phyloP scores from a whole-genome alignment of 2,888 invertebrate genomes.

The Boloria euphrosyne region DNA sequence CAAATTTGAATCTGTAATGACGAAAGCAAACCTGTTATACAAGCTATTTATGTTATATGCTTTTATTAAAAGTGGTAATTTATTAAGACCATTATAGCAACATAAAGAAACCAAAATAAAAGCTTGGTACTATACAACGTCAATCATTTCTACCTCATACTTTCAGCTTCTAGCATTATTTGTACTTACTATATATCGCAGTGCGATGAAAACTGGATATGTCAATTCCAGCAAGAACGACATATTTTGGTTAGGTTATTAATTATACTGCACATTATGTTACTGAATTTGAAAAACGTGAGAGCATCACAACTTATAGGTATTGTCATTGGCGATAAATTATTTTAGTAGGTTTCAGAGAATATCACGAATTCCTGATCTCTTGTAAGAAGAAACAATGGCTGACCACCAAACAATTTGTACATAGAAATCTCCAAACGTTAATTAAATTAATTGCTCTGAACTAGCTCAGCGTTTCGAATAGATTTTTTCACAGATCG shows the following conservation, averaged over 20 bases:
- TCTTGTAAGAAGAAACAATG: slow-evolving; percentile 2
- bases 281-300: too few relatives aligned
- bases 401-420: slow-evolving; percentile 27
- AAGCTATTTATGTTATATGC: slow-evolving; percentile 46
- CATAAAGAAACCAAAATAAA: slow-evolving; percentile 4
- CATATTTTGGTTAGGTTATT: too few relatives aligned
- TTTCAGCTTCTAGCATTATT: too few relatives aligned
- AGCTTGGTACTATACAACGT: not conserved
- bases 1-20: slow-evolving; percentile 34
- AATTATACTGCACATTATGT: too few relatives aligned
- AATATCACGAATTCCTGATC: too few relatives aligned
- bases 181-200: too few relatives aligned
- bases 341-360: too few relatives aligned
- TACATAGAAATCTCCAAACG: slow-evolving; percentile 36
- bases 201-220: too few relatives aligned
- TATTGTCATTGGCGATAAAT: too few relatives aligned
- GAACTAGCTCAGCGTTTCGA: slow-evolving; percentile 49
- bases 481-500: slow-evolving; percentile 55
- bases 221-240: too few relatives aligned
- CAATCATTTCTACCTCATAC: too few relatives aligned
- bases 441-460: slow-evolving; percentile 66
- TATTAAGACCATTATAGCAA: slow-evolving; percentile 4
- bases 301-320: too few relatives aligned
- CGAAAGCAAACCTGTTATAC: slow-evolving; percentile 40
- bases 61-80: slow-evolving; percentile 29